Conservation (phyloP, 2,797 vertebrate species). For the Liparis tanakae region DNA sequence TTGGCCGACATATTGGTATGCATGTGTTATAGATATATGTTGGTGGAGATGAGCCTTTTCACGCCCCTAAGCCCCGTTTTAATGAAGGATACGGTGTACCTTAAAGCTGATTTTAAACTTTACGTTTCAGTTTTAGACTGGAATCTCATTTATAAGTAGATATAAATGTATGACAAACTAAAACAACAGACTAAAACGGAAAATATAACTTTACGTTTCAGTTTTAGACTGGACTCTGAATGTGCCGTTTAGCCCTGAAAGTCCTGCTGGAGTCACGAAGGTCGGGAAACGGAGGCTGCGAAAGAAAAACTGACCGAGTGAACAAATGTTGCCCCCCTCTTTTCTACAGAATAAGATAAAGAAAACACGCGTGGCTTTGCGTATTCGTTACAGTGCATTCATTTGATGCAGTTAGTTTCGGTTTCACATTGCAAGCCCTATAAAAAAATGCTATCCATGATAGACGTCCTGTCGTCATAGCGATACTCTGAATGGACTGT, state of each 20-base stretch:
- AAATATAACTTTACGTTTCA: neutral
- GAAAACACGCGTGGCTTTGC: neutral
- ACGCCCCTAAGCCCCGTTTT: neutral
- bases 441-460: neutral
- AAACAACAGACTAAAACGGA: too few species aligned
- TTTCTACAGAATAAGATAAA: conserved; percentile 1
- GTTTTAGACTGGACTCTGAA: neutral
- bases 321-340: neutral
- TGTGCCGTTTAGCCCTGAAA: neutral
- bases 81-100: neutral
- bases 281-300: neutral
- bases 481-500: too few species aligned
- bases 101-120: neutral
- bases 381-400: neutral
- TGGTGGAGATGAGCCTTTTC: neutral
- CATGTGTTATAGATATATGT: neutral
- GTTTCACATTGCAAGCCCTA: neutral
- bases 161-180: too few species aligned
- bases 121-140: neutral
- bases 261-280: neutral
- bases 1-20: neutral
- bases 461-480: neutral
- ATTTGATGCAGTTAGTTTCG: neutral
- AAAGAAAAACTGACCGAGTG: conserved; percentile 1
- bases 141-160: too few species aligned